Conservation (phyloP, 1,140 invertebrate species). For the Diprion similis region DNA sequence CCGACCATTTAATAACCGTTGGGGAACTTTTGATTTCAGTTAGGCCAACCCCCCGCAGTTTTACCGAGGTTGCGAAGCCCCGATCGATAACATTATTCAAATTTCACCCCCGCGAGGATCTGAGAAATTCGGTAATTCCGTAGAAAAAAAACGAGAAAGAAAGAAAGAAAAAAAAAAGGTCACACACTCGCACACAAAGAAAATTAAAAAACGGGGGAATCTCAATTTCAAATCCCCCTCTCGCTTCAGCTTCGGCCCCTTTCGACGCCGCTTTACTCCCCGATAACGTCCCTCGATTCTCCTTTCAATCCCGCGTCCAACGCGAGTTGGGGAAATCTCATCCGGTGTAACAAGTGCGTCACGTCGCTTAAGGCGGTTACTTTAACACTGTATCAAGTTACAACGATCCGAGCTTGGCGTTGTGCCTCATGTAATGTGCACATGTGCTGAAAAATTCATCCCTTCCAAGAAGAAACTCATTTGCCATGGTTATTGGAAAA, state of each 20-base stretch:
- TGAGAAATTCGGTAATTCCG: no score
- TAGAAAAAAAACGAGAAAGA: no score
- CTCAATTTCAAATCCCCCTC: background rate
- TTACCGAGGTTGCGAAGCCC: no score
- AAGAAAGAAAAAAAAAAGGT: no score
- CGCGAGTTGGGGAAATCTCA: background rate
- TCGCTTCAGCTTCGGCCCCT: no score
- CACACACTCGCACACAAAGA: no score
- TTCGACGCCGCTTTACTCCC: background rate
- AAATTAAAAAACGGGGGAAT: background rate
- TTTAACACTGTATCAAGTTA: background rate
- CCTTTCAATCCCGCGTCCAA: background rate
- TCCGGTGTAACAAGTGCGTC: constrained; percentile 4
- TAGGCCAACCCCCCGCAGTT: background rate
- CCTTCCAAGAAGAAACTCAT: no score
- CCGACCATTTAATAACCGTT: constrained; percentile 6
- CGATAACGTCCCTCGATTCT: background rate
- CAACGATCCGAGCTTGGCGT: background rate
- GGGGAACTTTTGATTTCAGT: constrained; percentile 18
- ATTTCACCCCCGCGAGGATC: no score
- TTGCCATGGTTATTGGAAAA: no score
- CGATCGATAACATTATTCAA: no score
- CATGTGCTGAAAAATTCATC: no score
- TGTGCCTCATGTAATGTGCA: background rate
- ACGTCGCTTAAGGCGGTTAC: background rate